Evolutionary conservation across 2,797 vertebrate species (phyloP).

Genomic region (Falco berigora): DNA sequence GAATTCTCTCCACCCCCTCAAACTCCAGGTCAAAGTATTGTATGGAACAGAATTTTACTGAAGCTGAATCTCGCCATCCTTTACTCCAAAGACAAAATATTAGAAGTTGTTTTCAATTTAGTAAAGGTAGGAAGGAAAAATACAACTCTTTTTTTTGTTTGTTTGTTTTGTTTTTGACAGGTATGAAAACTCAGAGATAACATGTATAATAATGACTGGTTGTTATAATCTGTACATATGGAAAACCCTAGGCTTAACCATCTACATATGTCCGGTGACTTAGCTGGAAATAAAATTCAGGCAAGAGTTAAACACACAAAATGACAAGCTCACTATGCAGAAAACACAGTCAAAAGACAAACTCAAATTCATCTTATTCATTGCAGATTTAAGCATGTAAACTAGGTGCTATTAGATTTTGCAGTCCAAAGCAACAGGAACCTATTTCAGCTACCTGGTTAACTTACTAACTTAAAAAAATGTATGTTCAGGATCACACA

Average conservation of each 20-base stretch:
- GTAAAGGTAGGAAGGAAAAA: not conserved
- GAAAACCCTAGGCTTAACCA: not conserved
- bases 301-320: not conserved
- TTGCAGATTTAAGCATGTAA: not conserved
- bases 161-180: too few species aligned
- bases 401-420: not conserved
- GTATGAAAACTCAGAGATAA: not conserved
- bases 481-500: not conserved
- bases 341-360: not conserved
- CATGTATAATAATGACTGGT: not conserved
- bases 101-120: not conserved
- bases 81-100: not conserved
- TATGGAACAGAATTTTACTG: not conserved
- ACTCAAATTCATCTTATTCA: not conserved
- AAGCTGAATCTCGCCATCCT: not conserved
- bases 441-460: not conserved
- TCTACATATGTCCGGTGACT: not conserved
- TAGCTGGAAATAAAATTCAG: not conserved
- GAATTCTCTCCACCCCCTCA: not conserved
- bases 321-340: not conserved
- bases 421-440: not conserved
- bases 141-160: not conserved
- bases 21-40: not conserved
- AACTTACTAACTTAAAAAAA: not conserved
- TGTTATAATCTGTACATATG: not conserved